Conservation (phyloP, 2,797 vertebrate species). For the Caiman crocodilus region DNA sequence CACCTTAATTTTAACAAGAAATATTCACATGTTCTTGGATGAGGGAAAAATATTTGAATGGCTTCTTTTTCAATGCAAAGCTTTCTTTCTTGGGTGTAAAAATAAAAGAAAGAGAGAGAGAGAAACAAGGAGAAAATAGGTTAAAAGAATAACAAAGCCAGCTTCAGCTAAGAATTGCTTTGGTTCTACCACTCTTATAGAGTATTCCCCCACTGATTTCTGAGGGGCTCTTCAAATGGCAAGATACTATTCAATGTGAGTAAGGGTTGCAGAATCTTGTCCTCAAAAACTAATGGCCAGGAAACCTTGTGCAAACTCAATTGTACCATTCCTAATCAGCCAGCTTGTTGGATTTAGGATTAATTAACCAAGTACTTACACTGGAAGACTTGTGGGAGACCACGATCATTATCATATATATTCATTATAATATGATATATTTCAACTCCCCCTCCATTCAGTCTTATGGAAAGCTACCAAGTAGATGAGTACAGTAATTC, state of each 20-base stretch:
- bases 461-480: background rate
- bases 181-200: conserved; percentile 40
- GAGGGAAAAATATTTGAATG: conserved; percentile 47
- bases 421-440: background rate
- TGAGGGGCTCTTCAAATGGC: conserved; percentile 25
- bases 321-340: background rate
- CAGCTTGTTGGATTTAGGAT: background rate
- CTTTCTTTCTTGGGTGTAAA: conserved; percentile 45
- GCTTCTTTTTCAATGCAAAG: conserved; percentile 33
- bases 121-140: conserved; percentile 19
- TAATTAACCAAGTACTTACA: conserved; percentile 48
- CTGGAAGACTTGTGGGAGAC: background rate
- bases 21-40: conserved; percentile 59
- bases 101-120: conserved; percentile 26
- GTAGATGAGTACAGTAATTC: background rate
- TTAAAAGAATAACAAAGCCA: background rate
- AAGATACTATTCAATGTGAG: conserved; percentile 59
- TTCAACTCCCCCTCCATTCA: background rate
- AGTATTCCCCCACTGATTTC: conserved; percentile 43
- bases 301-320: background rate
- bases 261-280: conserved; percentile 8
- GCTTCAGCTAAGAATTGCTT: conserved; percentile 33
- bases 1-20: conserved; percentile 68
- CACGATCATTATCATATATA: conserved; percentile 4
- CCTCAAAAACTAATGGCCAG: conserved; percentile 16